These are phyloP conservation scores for Monochamus saltuarius DNA, from an alignment of 1,140 invertebrate species.

Conservation along the genomic window DNA sequence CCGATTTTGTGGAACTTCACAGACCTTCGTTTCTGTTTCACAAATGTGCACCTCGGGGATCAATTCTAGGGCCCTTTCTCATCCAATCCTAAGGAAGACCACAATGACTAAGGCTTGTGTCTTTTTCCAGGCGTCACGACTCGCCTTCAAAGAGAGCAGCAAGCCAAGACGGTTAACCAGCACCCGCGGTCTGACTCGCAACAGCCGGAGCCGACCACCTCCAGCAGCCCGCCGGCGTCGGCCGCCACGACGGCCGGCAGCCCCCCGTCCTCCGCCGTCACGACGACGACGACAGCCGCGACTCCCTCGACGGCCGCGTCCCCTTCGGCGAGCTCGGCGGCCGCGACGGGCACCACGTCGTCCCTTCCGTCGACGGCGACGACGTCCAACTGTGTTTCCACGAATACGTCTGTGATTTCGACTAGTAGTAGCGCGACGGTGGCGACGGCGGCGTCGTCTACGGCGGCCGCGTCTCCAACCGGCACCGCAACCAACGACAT, in stretches of 20 bases:
- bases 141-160: slow-evolving; percentile 74
- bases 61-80: too few species aligned
- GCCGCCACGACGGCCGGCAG: slow-evolving; percentile 17
- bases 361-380: slow-evolving; percentile 27
- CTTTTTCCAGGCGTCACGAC: slow-evolving; percentile 63
- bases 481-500: slow-evolving; percentile 2
- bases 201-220: slow-evolving; percentile 45
- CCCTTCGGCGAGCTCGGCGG: slow-evolving; percentile 31
- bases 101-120: background rate
- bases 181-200: slow-evolving; percentile 39
- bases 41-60: too few species aligned
- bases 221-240: slow-evolving; percentile 45
- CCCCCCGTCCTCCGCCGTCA: slow-evolving; percentile 13
- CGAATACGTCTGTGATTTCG: slow-evolving; percentile 16
- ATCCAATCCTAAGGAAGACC: background rate
- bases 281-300: slow-evolving; percentile 37
- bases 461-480: slow-evolving; percentile 12
- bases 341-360: slow-evolving; percentile 36
- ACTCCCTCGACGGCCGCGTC: slow-evolving; percentile 47
- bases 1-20: too few species aligned
- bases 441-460: slow-evolving; percentile 37
- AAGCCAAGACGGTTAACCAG: slow-evolving; percentile 62
- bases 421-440: slow-evolving; percentile 2
- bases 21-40: too few species aligned
- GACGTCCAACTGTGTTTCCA: slow-evolving; percentile 26